Base-by-base conservation (phyloP, 2,113 vertebrate genomes). In the Carassius carassius region DNA sequence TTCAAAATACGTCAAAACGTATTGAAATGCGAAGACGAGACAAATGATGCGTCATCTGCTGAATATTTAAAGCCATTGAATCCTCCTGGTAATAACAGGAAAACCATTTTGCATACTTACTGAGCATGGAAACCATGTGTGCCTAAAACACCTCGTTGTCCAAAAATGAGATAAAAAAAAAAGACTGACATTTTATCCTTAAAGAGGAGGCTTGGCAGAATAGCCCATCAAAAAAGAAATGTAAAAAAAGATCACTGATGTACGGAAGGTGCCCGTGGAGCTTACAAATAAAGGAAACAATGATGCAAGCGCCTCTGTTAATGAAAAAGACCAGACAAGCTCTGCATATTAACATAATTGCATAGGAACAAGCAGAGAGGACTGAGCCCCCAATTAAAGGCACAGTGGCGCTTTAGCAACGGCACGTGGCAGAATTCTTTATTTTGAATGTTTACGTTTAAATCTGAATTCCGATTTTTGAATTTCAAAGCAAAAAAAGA, bases 261-360 rank as follows among this genome's bases (percentile, higher is more conserved):
- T 69, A 73, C 72, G 44, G 41, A 84, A 77, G 25, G 19, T 76
- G 81, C 79, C n/a, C 58, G 77, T 47, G 69, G 81, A 82, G 84
- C 70, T 84, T 90, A 80, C 84, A 92, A 91, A 92, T 87, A 89
- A 92, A 92, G 87, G 89, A 92, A 91, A 91, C 90, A 92, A 92
- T 91, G 90, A 90, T 85, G 86, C 89, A 88, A 84, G 86, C 87
- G 87, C 91, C 89, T 88, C 87, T 87, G 87, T 93, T 94, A 91
- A 94, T 94, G 94, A 96, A 92, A 4, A 78, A 91, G 91, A 93
- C 89, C 92, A 94, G 94, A 94, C 93, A 88, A 92, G 94, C 89
- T 90, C 89, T 86, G 92, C 90, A 90, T 89, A 93, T 95, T 95
- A 94, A 95, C 94, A 95, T 96, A 95, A 96, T 95, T 96, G 93